Evolutionary conservation across 2,797 vertebrate genomes (phyloP), one percentile per base, ranked within the genome.

Genomic region (Naso thynnoides): DNA sequence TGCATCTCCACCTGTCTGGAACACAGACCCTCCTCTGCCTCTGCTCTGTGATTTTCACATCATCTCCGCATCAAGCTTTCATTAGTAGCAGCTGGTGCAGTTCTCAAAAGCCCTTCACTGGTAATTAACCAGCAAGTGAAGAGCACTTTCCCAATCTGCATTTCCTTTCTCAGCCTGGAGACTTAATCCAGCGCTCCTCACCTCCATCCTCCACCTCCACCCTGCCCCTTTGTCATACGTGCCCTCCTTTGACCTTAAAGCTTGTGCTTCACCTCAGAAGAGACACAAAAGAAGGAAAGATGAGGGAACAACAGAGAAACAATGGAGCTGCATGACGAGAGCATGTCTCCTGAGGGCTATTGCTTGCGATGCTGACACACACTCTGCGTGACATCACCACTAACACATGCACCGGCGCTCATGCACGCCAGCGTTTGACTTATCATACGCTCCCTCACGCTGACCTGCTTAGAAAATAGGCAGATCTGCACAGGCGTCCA

Each of bases 341-440:
- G 44, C 21, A 45, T 0, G 13, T 64, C 70, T 77, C 81, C 73
- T 49, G 19, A 52, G 75, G 83, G 71, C 72, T 23, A 10, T 52
- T 1, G 42, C 79, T 80, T 55, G 70, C 77, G 82, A 86, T 61
- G 70, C 78, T 85, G 77, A 87, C 84, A 88, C 80, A 82, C 70
- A 79, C 84, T 31, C 62, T 31, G 56, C 21, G 19, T 87, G 85
- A 85, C 80, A 76, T 89, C 78, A 74, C 47, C n/a, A 6, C 74
- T 19, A 66, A 71, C 63, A 49, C 72, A 67, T 38, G 31, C 61
- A 57, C 65, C 16, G 0, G 19, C 56, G 27, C 38, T 29, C 47
- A 36, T 44, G 52, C 74, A 69, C 63, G 13, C 52, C 29, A 3
- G 56, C 61, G 61, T 70, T 62, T 73, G 69, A 70, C 63, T 73